Evolutionary conservation across 2,888 invertebrate species (phyloP).

Genomic region (Epistrophe grossulariae): DNA sequence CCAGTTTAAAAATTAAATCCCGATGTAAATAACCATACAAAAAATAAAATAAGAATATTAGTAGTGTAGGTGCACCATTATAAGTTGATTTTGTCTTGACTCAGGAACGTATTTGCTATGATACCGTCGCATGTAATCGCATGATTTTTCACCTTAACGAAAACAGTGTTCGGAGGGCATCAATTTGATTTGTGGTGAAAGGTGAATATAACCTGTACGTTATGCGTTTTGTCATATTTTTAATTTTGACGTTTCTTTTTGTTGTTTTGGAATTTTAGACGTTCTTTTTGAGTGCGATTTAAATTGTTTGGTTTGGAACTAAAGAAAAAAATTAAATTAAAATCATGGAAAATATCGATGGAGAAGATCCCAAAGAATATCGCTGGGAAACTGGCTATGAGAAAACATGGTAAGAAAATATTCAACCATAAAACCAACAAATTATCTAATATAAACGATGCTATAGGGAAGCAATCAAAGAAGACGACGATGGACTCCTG

Average conservation of each 20-base stretch:
- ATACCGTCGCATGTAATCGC: too few relatives aligned
- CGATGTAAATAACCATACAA: too few relatives aligned
- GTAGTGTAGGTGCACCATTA: too few relatives aligned
- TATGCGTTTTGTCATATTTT: background rate
- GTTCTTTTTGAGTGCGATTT: background rate
- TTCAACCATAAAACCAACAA: background rate
- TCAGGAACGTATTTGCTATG: too few relatives aligned
- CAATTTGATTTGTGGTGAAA: background rate
- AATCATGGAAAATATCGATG: slow-evolving; percentile 85
- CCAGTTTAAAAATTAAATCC: too few relatives aligned
- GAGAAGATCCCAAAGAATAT: slow-evolving; percentile 94
- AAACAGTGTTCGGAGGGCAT: slow-evolving; percentile 6
- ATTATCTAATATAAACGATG: slow-evolving; percentile 52
- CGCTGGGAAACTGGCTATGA: slow-evolving; percentile 98
- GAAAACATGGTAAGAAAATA: slow-evolving; percentile 91
- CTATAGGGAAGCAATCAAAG: slow-evolving; percentile 95
- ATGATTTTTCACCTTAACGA: slow-evolving; percentile 33
- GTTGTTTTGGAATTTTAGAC: slow-evolving; percentile 7
- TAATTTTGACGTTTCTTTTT: slow-evolving; percentile 46
- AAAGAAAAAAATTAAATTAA: background rate
- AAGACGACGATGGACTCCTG: slow-evolving; percentile 96
- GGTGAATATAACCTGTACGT: slow-evolving; percentile 18
- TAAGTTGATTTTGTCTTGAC: too few relatives aligned
- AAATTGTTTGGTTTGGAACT: background rate
- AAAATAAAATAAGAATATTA: too few relatives aligned